Evolutionary conservation across 2,113 vertebrate species (phyloP), one percentile per base, ranked within the genome.

Genomic region (Brachyhypopomus gauderio): DNA sequence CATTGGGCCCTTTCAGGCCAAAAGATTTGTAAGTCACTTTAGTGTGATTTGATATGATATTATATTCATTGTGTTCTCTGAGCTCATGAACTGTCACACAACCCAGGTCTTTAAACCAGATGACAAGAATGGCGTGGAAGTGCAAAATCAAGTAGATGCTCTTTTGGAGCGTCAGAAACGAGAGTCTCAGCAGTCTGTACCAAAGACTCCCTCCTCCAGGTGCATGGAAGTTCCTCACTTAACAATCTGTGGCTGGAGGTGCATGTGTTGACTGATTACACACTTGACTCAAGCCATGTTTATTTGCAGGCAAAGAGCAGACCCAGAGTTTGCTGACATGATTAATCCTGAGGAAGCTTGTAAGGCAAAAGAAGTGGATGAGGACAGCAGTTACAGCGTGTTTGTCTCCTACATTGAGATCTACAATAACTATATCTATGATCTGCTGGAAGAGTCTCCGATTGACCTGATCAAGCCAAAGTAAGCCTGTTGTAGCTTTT

Each of bases 391-490:
- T 78, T 99, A 97, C 86, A 93, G 95, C 4, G 92, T 98, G 2
- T 99, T 99, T 85, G 97, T 99, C 27, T 99, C 97, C 72, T 99
- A 99, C 75, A 94, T 98, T 0, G 97, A 99, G 90, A 96, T 99
- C 87, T 99, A 99, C 89, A 99, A 99, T 88, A 99, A 99, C 89
- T 99, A 99, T 81, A 96, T 99, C 76, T 99, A 98, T 27, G 97
- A 99, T 87, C 96, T 99, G 1, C 87, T 99, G 63, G 97, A 99
- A 80, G 97, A 99, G 59, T 62, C 90, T 11, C 92, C 93, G 0
- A 89, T 91, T 78, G 97, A 99, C 70, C 92, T 94, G 0, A 94
- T 98, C 86, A 96, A 95, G 83, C 94, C 95, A 74, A 99, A 97
- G 98, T 99, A 90, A 95, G 97, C 88, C 58, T 6, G 19, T 25